Conservation (phyloP, 2,797 vertebrate genomes). For the Pithecia hirsuta region DNA sequence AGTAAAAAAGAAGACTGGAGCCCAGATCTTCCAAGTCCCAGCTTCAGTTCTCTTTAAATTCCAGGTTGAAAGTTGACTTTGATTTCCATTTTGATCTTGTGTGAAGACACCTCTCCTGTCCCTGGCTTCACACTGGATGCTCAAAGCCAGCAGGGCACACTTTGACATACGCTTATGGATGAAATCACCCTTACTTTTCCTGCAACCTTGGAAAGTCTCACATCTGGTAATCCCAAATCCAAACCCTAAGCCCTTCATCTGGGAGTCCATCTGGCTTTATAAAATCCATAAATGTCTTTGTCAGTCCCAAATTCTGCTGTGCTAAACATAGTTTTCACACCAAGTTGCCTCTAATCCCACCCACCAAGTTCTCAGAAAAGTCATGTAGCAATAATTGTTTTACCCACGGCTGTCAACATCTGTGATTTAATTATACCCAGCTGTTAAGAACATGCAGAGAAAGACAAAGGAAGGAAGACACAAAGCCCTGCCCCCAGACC, state of each 20-base stretch:
- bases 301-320: not conserved
- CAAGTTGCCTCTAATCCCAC: conserved; percentile 1
- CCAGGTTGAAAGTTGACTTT: not conserved
- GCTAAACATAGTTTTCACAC: not conserved
- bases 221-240: not conserved
- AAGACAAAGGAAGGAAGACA: conserved; percentile 5
- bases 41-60: not conserved
- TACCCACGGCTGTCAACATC: not conserved
- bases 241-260: not conserved
- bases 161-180: not conserved
- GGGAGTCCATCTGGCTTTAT: conserved; percentile 22
- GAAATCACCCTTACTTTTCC: not conserved
- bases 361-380: conserved; percentile 42
- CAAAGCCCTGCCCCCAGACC: not conserved
- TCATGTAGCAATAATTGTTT: conserved; percentile 19
- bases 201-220: not conserved
- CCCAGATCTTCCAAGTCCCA: not conserved
- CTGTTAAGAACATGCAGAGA: not conserved
- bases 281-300: conserved; percentile 42
- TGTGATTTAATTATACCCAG: conserved; percentile 23
- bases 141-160: not conserved
- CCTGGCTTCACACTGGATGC: not conserved
- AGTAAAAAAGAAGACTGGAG: not conserved
- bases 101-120: not conserved
- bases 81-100: not conserved